Conservation (phyloP, 2,888 invertebrate species). For the Tipula unca region DNA sequence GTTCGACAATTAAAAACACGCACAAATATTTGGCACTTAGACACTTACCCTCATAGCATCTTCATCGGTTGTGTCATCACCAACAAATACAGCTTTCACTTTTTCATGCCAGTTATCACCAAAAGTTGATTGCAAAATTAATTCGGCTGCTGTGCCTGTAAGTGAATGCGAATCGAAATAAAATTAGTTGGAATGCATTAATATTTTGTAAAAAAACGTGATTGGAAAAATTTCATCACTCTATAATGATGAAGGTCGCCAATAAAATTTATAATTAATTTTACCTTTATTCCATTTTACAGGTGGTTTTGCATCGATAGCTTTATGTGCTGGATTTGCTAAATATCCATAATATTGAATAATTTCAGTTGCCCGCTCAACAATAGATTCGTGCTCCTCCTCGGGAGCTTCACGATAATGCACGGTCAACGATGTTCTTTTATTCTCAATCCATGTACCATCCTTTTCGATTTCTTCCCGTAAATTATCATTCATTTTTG, state of each 20-base stretch:
- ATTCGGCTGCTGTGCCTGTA: slow-evolving; percentile 56
- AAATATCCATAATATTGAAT: slow-evolving; percentile 56
- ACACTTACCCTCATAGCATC: slow-evolving; percentile 72
- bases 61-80: slow-evolving; percentile 83
- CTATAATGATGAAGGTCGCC: background rate
- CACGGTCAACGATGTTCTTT: slow-evolving; percentile 60
- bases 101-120: slow-evolving; percentile 63
- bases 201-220: background rate
- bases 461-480: slow-evolving; percentile 58
- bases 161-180: too few relatives aligned
- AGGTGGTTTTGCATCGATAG: slow-evolving; percentile 68
- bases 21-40: background rate
- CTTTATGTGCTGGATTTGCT: slow-evolving; percentile 58
- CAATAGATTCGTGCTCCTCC: slow-evolving; percentile 46
- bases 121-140: slow-evolving; percentile 62
- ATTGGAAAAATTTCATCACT: background rate
- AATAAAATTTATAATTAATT: background rate
- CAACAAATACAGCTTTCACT: slow-evolving; percentile 70
- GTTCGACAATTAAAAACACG: slow-evolving; percentile 16
- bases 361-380: slow-evolving; percentile 49
- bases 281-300: slow-evolving; percentile 69
- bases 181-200: background rate
- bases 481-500: slow-evolving; percentile 51
- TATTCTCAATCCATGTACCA: slow-evolving; percentile 70
- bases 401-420: slow-evolving; percentile 61